Percentiles rank a stretch among this genome's conserved stretches.
These are phyloP conservation scores for Syrrhaptes paradoxus DNA, from an alignment of 2,113 vertebrate genomes.

Conservation along the genomic window DNA sequence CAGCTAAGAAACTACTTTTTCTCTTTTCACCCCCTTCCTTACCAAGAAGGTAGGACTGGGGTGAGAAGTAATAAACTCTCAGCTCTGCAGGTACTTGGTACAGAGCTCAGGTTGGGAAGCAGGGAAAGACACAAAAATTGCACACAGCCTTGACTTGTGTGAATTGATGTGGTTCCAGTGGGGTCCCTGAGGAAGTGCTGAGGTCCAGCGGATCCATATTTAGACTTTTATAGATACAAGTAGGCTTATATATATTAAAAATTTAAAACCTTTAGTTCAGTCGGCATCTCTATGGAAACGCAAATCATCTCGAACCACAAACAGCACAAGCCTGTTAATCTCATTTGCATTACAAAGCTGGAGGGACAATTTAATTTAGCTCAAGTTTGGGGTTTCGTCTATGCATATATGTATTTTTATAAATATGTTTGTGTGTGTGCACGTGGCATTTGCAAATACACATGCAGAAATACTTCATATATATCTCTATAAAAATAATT, in stretches of 20 bases:
- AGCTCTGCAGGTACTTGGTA: not conserved
- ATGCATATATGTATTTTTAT: not conserved
- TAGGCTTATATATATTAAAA: slow-evolving; percentile 17
- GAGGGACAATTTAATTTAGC: slow-evolving; percentile 23
- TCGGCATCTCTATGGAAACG: slow-evolving; percentile 62
- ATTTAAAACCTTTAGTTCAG: slow-evolving; percentile 13
- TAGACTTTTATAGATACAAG: slow-evolving; percentile 41
- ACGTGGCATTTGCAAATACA: slow-evolving; percentile 11
- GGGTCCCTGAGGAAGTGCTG: slow-evolving; percentile 16
- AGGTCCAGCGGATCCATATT: slow-evolving; percentile 10
- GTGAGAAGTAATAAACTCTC: not conserved
- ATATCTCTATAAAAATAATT: not conserved
- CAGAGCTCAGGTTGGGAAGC: not conserved
- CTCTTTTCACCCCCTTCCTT: not conserved
- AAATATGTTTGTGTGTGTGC: not conserved
- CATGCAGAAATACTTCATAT: not conserved
- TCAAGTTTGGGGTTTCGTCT: slow-evolving; percentile 26
- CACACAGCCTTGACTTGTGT: not conserved
- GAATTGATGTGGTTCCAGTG: not conserved
- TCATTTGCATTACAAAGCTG: slow-evolving; percentile 55
- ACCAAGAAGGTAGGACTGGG: not conserved
- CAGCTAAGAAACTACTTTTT: not conserved
- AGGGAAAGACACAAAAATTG: slow-evolving; percentile 2
- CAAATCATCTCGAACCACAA: slow-evolving; percentile 32
- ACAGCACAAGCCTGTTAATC: slow-evolving; percentile 35